Evolutionary conservation across 1,140 invertebrate species (phyloP), one percentile per base, ranked within the genome.

Genomic region (Pogonus chalceus): DNA sequence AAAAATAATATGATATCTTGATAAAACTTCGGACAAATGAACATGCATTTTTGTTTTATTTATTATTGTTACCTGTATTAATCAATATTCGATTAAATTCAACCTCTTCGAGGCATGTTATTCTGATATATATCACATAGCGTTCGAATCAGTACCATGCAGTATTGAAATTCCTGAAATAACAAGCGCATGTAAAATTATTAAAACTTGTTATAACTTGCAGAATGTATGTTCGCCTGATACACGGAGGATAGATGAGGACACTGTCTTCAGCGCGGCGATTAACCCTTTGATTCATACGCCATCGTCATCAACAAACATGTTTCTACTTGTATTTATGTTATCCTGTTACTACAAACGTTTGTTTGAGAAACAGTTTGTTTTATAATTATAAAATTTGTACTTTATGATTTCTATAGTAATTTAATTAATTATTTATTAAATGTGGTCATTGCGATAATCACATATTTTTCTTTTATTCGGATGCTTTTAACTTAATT

Each of bases 201-300:
- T 31, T 14, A 31, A 14, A 7, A 31, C 26, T 14, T 4, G 14
- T 7, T 31, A 14, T 31, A 31, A 14, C 18, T 16, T 43, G 9
- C 37, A 4, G 9, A 43, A 10, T 43, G 37, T 16, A n/a, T 43
- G 37, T 18, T 9, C 7, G 9, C 37, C 37, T 43, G 37, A 4
- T 43, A 43, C 7, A 9, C 18, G 37, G 37, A 43, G 37, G 37
- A 43, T 43, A 43, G 37, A 16, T 43, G 37, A 43, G 37, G 37
- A 43, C 37, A 43, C 37, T 43, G 37, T 43, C 37, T 43, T 43
- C 18, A 18, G 3, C 18, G 37, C 37, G 37, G 37, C 18, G 37
- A 16, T 43, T 43, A 43, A 43, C 37, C 37, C 37, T 12, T 43
- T 31, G 14, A 31, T 7, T 31, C 26, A 4, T 7, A 4, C 26